Base-by-base conservation (phyloP, 2,888 invertebrate genomes). In the Drosophila trichaetosa region DNA sequence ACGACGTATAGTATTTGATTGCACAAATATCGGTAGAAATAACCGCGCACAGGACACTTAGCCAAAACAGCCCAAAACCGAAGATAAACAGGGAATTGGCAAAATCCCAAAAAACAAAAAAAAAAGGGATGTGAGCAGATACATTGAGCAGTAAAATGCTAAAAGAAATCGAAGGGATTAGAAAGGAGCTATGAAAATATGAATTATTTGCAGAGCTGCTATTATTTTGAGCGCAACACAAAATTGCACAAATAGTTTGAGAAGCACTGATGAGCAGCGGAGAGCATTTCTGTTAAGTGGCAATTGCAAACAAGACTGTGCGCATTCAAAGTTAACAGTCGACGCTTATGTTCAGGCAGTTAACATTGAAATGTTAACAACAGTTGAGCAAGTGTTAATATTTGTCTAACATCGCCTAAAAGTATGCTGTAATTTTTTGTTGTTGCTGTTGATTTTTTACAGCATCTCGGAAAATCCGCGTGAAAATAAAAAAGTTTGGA, bases 401-500 rank as follows among this genome's bases (percentile, higher is more conserved):
- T 11, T 24, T 18, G 6, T 4, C n/a, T 16, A 2, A 4, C 11
- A 1, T 4, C 40, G 36, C 66, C 69, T 65, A 54, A 57, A 24
- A 54, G 46, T 61, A 52, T 71, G 73, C 76, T 6, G n/a, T 11
- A 11, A 7, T 56, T 29, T 8, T 27, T 46, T 46, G 46, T 24
- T 13, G 11, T 24, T 24, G 1, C 24, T 46, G 7, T 36, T 42
- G 29, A 18, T 38, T 13, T 21, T 18, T 77, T 75, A 0, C 60
- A 95, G 95, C 87, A 95, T 97, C 76, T 96, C 96, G 1, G 96
- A 96, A 73, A 91, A 93, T 59, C 96, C 96, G 0, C 93, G 94
- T 0, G 93, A 93, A 5, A 95, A 95, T 62, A 93, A 94, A n/a
- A 96, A 95, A 4, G 94, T 97, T 2, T 97, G 96, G 96, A 93